A percentile compares a stretch with the other conserved stretches of the same genome.
phyloP scores from a whole-genome alignment of 2,113 vertebrate species.

The Origma solitaria region DNA sequence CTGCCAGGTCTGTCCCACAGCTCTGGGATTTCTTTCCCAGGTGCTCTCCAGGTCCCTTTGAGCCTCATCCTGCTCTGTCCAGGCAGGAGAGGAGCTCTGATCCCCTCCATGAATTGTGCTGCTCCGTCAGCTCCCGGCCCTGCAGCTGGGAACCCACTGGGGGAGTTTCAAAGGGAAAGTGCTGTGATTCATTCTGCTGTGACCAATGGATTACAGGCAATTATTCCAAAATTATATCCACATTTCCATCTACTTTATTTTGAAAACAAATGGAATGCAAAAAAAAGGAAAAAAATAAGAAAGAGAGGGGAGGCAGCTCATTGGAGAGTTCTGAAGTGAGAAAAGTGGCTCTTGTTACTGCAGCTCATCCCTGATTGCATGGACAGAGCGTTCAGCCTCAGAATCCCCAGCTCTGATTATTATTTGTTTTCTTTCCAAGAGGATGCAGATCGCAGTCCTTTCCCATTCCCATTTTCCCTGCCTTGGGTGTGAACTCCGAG shows the following conservation, averaged over 20 bases:
- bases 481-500: neutral
- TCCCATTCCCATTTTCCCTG: accelerated
- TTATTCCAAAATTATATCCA: conserved; percentile 42
- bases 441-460: neutral
- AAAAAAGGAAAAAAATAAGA: neutral
- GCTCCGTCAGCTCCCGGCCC: neutral
- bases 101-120: accelerated
- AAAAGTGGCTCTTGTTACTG: neutral
- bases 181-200: neutral
- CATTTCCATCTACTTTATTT: neutral
- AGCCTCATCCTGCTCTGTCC: neutral
- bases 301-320: neutral
- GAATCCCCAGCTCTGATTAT: neutral
- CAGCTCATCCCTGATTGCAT: neutral
- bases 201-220: conserved; percentile 8
- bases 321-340: neutral
- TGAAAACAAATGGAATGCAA: neutral
- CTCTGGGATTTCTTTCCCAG: neutral
- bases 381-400: neutral
- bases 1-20: neutral
- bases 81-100: neutral
- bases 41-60: neutral
- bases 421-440: neutral
- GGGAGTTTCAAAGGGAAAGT: neutral
- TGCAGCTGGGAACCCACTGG: neutral